Evolutionary conservation across 2,113 vertebrate species (phyloP).

Genomic region (Jacana jacana): DNA sequence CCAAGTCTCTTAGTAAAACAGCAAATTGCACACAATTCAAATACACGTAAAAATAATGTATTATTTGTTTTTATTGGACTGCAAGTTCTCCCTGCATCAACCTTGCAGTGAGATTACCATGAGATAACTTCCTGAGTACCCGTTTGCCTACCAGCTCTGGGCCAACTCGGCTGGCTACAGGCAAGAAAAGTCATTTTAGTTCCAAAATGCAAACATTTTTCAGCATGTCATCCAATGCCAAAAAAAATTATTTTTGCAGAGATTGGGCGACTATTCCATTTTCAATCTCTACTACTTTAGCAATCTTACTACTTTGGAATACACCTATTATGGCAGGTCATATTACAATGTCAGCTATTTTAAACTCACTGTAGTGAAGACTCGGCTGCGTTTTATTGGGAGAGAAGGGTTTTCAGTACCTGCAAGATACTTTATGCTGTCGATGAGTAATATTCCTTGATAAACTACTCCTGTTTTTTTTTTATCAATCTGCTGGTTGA

Average conservation of each 20-base stretch:
- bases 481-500: background rate
- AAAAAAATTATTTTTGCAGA: background rate
- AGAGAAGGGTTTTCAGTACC: background rate
- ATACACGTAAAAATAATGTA: background rate
- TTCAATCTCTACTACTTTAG: slow-evolving; percentile 39
- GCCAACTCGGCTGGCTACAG: background rate
- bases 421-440: background rate
- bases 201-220: slow-evolving; percentile 49
- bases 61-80: slow-evolving; percentile 38
- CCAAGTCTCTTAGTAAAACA: background rate
- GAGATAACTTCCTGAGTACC: background rate
- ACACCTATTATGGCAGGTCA: background rate
- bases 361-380: background rate
- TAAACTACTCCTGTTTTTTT: background rate
- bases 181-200: slow-evolving; percentile 40
- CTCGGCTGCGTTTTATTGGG: background rate
- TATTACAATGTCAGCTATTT: slow-evolving; percentile 28
- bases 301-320: slow-evolving; percentile 26
- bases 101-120: background rate
- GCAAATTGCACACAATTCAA: background rate
- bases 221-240: background rate
- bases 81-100: background rate
- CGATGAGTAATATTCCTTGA: background rate
- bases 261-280: background rate
- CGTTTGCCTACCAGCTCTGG: background rate